Evolutionary conservation across 2,113 vertebrate genomes (phyloP).

Genomic region (Malurus cyaneus): DNA sequence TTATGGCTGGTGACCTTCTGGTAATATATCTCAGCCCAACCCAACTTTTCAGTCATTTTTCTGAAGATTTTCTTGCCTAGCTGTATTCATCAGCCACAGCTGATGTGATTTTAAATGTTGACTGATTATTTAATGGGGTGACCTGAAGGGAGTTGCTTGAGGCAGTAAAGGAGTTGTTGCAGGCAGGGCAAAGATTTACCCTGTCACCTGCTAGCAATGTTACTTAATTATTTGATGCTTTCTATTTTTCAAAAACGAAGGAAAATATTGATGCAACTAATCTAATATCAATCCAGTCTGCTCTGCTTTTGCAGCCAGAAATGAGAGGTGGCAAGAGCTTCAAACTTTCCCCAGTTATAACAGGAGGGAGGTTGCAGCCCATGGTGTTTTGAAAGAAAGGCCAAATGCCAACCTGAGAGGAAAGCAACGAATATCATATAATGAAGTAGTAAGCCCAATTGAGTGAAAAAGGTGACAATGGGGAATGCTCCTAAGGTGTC

Average conservation of each 20-base stretch:
- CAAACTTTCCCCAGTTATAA: background rate
- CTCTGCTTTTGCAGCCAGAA: background rate
- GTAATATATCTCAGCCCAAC: rapidly evolving
- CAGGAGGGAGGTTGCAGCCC: background rate
- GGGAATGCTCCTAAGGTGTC: background rate
- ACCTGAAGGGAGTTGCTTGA: background rate
- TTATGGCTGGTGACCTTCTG: rapidly evolving
- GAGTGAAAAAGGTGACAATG: background rate
- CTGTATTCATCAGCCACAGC: background rate
- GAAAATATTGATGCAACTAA: background rate
- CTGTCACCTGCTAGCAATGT: background rate
- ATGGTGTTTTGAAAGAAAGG: background rate
- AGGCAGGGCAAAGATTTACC: background rate
- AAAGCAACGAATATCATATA: background rate
- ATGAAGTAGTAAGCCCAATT: background rate
- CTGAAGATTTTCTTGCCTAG: background rate
- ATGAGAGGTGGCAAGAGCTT: background rate
- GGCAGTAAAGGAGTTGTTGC: background rate
- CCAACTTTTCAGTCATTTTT: background rate
- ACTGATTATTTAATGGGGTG: background rate
- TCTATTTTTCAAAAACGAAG: background rate
- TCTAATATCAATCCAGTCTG: background rate
- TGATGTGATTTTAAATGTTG: background rate
- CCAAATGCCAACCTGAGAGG: background rate
- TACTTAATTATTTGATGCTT: background rate